Base-by-base conservation (phyloP, 1,140 invertebrate genomes). In the Phymorhynchus buccinoides region DNA sequence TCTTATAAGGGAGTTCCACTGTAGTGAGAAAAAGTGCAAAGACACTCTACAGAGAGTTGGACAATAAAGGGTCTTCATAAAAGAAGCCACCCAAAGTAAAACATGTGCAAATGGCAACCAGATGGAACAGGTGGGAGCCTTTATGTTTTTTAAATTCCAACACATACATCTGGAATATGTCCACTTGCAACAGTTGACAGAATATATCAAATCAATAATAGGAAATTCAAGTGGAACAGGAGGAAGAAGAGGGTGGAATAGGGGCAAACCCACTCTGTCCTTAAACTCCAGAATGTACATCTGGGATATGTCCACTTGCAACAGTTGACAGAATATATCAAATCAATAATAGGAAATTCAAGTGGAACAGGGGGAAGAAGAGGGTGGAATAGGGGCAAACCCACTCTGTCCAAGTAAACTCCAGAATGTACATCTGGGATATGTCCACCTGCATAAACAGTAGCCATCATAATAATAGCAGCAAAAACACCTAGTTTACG, bases 131-230 rank as follows among this genome's bases (percentile, higher is more conserved):
- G n/a, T n/a, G n/a, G n/a, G n/a, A n/a, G n/a, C 94, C 12, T 91
- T 91, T 62, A 94, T 87, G 48, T n/a, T 95, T 91, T 27, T 92
- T 89, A 88, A 95, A 94, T 87, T 95, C 95, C 37, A 95, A 87
- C 12, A 95, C 92, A 80, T 93, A 94, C 94, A 95, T 95, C 90
- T 95, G 95, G 85, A 95, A 94, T 75, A 95, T 95, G 90, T 95
- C 95, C 84, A 95, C 94, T 94, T 95, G 86, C 3, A 52, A 87
- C n/a, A 41, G 87, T 80, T 6, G 80, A 32, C 75, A 3, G 87
- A n/a, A n/a, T n/a, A n/a, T n/a, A n/a, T 41, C 87, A 84, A 7
- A 62, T 14, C 4, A 62, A 27, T 16, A 4, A 62, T 4, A 27
- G 56, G 4, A 62, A 62, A 22, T 27, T 18, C n/a, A n/a, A n/a